Base-by-base conservation (phyloP, 2,888 invertebrate species). In the Acanthosepion esculentum region DNA sequence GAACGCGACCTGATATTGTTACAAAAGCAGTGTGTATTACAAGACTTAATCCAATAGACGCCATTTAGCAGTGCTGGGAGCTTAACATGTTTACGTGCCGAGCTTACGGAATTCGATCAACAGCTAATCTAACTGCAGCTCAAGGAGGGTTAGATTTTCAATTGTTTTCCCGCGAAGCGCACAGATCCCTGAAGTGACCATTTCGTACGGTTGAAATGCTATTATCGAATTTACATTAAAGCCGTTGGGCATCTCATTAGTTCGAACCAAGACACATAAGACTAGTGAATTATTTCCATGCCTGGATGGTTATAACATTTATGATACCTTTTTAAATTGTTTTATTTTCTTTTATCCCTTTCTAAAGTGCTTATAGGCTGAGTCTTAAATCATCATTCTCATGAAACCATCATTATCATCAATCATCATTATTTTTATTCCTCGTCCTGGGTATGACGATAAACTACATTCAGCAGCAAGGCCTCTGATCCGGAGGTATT, bases 41-140 rank as follows among this genome's bases (percentile, higher is more conserved):
- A 12, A 18, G n/a, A 33, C 78, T 15, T 78, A 78, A 78, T 78
- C 78, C 78, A 33, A 78, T 78, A 78, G 78, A 78, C 78, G 78
- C 78, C 78, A 78, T 78, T 78, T 78, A 78, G 15, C 78, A 78
- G 78, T 78, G 78, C 78, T n/a, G n/a, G n/a, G 15, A 33, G 78
- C 78, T 78, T 78, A 78, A 4, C 78, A n/a, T 78, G 78, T 78
- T 78, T 78, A 78, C 78, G 78, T 78, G 78, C 33, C 12, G 78
- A 8, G 78, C n/a, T 78, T 78, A 78, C n/a, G n/a, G 78, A 33
- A 78, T 78, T 78, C 78, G 78, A 78, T n/a, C 78, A 78, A n/a
- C n/a, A n/a, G 78, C 78, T 78, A n/a, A 78, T 78, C 78, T 78
- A 78, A n/a, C 78, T n/a, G 78, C n/a, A 78, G n/a, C 78, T 33